Percentiles rank a stretch among this genome's conserved stretches.
Evolutionary conservation across 2,113 vertebrate genomes (phyloP).

Genomic region (Megaleporinus macrocephalus): DNA sequence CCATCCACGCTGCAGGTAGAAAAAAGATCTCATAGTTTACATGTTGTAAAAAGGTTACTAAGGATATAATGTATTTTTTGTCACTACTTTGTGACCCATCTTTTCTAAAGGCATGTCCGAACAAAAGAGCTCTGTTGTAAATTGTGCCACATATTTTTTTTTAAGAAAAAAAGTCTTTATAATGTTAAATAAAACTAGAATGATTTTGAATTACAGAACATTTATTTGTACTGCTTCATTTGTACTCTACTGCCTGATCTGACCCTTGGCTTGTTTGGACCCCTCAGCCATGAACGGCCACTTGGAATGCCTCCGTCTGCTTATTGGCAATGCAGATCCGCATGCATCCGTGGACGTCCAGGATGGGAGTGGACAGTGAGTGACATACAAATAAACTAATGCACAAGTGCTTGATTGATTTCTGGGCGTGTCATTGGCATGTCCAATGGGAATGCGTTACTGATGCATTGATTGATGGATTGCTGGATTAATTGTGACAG

Average conservation of each 20-base stretch:
- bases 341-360: slow-evolving; percentile 93
- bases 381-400: slow-evolving; percentile 28
- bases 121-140: too few species aligned
- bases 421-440: not conserved
- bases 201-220: not conserved
- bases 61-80: too few species aligned
- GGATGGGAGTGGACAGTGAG: slow-evolving; percentile 98
- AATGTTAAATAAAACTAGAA: too few species aligned
- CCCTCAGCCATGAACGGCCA: slow-evolving; percentile 93
- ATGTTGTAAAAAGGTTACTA: too few species aligned
- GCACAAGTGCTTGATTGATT: not conserved
- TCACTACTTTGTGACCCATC: too few species aligned
- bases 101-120: too few species aligned
- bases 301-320: slow-evolving; percentile 93
- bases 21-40: not conserved
- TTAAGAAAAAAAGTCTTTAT: too few species aligned
- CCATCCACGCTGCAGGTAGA: slow-evolving; percentile 95
- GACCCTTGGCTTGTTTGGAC: not conserved
- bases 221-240: not conserved
- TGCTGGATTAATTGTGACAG: slow-evolving; percentile 66
- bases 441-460: not conserved
- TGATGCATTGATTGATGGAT: not conserved
- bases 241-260: not conserved
- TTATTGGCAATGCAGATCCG: slow-evolving; percentile 95
- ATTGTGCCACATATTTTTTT: too few species aligned